Conservation (phyloP, 1,140 invertebrate genomes). For the Hylaeus anthracinus region DNA sequence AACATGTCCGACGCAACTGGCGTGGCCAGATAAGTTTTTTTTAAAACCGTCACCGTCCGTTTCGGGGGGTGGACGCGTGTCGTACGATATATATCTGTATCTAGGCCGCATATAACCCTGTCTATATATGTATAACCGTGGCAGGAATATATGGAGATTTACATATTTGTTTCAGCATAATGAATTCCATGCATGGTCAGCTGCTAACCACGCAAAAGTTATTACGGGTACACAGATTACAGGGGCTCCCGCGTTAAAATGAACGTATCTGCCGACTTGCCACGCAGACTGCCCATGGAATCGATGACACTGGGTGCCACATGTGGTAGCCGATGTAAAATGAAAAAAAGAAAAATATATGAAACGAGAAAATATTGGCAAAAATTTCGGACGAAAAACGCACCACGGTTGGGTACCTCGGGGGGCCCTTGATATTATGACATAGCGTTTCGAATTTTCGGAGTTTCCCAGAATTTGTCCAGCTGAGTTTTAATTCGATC, state of each 20-base stretch:
- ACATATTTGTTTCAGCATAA: constrained; percentile 67
- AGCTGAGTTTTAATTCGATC: background rate
- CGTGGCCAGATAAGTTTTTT: constrained; percentile 45
- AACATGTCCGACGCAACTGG: constrained; percentile 45
- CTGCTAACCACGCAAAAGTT: constrained; percentile 68
- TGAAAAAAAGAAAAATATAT: background rate
- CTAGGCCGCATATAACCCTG: background rate
- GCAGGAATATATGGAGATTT: constrained; percentile 60
- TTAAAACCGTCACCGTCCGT: constrained; percentile 35
- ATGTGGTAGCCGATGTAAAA: constrained; percentile 33
- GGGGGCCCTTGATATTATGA: background rate
- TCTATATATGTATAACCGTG: constrained; percentile 30
- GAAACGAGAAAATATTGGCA: background rate
- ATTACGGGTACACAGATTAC: constrained; percentile 67
- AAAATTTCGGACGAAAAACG: constrained; percentile 3
- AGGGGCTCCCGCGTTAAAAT: constrained; percentile 51
- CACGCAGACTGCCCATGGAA: constrained; percentile 40
- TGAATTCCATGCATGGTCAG: constrained; percentile 68
- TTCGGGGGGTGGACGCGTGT: constrained; percentile 11
- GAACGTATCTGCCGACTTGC: constrained; percentile 56
- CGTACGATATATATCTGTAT: constrained; percentile 39
- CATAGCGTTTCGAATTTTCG: background rate
- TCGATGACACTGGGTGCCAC: constrained; percentile 30
- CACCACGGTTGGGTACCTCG: background rate
- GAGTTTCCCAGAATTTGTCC: background rate